phyloP scores from a whole-genome alignment of 2,113 vertebrate genomes.

The Neoarius graeffei region DNA sequence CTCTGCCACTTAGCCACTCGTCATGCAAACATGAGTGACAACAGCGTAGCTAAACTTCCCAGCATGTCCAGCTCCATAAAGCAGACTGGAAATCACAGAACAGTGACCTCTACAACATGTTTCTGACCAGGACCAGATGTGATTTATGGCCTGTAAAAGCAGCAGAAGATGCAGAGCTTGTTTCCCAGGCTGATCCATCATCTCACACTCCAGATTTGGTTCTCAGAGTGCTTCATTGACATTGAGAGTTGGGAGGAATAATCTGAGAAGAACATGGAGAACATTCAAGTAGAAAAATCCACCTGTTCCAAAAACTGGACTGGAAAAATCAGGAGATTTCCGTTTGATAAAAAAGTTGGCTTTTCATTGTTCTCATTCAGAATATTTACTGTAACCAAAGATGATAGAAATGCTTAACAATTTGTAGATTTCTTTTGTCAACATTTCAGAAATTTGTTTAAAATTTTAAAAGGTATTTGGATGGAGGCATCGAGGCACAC shows the following conservation, averaged over 20 bases:
- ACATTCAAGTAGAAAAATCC: neutral
- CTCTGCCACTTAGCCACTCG: neutral
- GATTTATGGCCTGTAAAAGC: slow-evolving; percentile 46
- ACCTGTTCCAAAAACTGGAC: neutral
- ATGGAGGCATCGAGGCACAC: neutral
- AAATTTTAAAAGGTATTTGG: neutral
- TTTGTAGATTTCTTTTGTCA: neutral
- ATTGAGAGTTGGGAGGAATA: neutral
- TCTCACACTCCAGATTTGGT: slow-evolving; percentile 10
- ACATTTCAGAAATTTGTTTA: neutral
- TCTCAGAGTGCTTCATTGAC: slow-evolving; percentile 18
- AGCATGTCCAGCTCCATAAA: slow-evolving; percentile 34
- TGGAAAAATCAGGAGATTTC: neutral
- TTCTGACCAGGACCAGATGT: neutral
- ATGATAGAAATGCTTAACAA: neutral
- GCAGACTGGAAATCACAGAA: slow-evolving; percentile 14
- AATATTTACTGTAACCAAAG: neutral
- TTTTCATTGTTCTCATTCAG: neutral
- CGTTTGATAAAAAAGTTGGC: neutral
- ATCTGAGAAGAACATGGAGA: neutral
- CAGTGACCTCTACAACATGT: slow-evolving; percentile 34
- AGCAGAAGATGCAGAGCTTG: slow-evolving; percentile 22
- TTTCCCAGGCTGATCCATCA: slow-evolving; percentile 39
- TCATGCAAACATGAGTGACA: slow-evolving; percentile 23
- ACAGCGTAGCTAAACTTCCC: slow-evolving; percentile 18